Evolutionary conservation across 2,888 invertebrate species (phyloP).

Genomic region (Papilio elwesi): DNA sequence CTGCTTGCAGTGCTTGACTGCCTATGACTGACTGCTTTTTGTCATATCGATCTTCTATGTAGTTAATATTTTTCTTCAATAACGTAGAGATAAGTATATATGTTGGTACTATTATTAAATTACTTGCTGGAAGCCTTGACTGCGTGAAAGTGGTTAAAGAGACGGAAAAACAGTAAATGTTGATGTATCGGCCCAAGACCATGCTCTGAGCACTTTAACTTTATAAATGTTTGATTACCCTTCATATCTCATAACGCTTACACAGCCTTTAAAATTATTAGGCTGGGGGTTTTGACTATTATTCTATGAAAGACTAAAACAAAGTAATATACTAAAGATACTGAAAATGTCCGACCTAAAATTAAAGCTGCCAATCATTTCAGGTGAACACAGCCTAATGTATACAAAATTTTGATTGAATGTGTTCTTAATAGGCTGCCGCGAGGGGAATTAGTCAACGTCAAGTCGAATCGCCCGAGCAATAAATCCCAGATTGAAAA

Average conservation of each 20-base stretch:
- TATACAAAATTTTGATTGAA: constrained; percentile 77
- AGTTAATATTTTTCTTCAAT: no score
- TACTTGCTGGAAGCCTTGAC: not conserved
- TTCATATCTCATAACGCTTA: no score
- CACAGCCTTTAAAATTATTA: no score
- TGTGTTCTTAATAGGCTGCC: constrained; percentile 69
- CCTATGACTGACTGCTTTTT: no score
- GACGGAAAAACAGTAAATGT: not conserved
- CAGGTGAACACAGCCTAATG: constrained; percentile 44
- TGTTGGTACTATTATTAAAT: no score
- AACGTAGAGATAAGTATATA: no score
- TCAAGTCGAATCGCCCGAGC: constrained; percentile 42
- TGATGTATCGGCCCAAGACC: not conserved
- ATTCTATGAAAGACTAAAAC: no score
- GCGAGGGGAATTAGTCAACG: constrained; percentile 59
- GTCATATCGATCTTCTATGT: no score
- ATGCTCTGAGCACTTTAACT: not conserved
- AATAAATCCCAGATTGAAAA: constrained; percentile 52
- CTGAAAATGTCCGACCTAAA: constrained; percentile 1
- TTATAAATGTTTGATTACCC: no score
- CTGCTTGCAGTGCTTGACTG: no score
- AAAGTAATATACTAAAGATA: not conserved
- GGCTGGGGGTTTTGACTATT: no score
- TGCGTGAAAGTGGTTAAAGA: not conserved
- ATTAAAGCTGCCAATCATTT: constrained; percentile 33